Evolutionary conservation across 2,888 invertebrate genomes (phyloP), one percentile per base, ranked within the genome.

Genomic region (Linnaemya tessellans): DNA sequence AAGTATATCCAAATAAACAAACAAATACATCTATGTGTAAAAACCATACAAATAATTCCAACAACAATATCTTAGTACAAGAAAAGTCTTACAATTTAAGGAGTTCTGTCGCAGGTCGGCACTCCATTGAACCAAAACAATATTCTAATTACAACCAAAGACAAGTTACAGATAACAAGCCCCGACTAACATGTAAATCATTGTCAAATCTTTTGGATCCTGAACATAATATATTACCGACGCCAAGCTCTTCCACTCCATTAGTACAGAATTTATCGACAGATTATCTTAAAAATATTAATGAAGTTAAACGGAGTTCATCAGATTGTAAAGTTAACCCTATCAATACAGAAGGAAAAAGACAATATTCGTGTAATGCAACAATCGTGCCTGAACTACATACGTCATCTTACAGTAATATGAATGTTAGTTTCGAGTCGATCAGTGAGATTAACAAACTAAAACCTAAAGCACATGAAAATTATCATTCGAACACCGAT

Each of bases 161-260:
- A 90, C 89, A 93, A 92, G 93, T 93, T 93, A 87, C 93, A 88
- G 93, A 91, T 91, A 93, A 94, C 87, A 94, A 94, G 84, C 95
- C 95, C 54, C 93, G 95, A 87, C 94, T 94, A 81, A 94, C 94
- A 90, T 94, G 94, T 84, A 95, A 94, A 90, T 94, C 95, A 30
- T 93, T 95, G 87, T 94, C 94, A 87, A 95, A 95, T 90, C 91
- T 95, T 84, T 89, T 95, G 89, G 94, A 94, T 89, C 94, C 94
- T n/a, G 92, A 92, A 20, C 75, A 80, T 38, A 77, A 18, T 35
- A 54, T 86, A 89, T 88, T 51, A 35, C 49, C 74, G 35, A 58
- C 78, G 5, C 18, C 51, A 5, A 75, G 46, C 30, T 35, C 79
- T 22, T 43, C 54, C 41, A 78, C 46, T 54, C 87, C 73, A 85